Conservation (phyloP, 2,797 vertebrate species). For the Poecilia wingei region DNA sequence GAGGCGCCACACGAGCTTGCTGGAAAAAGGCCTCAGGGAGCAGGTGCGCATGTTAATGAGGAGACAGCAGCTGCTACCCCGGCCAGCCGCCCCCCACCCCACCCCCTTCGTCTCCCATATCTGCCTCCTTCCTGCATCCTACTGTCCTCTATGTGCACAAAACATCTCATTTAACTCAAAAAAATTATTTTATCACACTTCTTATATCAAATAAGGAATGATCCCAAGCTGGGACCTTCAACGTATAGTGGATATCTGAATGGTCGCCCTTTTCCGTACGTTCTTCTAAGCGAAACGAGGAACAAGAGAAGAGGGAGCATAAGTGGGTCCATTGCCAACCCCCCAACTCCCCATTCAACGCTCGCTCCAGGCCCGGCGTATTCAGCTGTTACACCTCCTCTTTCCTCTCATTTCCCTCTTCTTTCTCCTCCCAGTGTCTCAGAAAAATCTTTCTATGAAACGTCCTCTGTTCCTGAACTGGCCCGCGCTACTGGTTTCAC, state of each 20-base stretch:
- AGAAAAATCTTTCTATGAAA: constrained; percentile 19
- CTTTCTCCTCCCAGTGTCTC: constrained; percentile 20
- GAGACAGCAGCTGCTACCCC: constrained; percentile 85
- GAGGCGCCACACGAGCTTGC: constrained; percentile 73
- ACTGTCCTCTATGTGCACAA: constrained; percentile 19
- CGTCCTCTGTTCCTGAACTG: constrained; percentile 37
- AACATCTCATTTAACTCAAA: not conserved
- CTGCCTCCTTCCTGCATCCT: constrained; percentile 61
- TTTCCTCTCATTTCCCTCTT: constrained; percentile 43
- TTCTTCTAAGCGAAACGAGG: constrained; percentile 39
- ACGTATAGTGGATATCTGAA: constrained; percentile 37
- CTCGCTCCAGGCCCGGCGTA: constrained; percentile 70
- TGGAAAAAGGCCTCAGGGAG: constrained; percentile 81
- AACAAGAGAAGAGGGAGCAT: constrained; percentile 57
- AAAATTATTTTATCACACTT: not conserved
- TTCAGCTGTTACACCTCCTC: constrained; percentile 78
- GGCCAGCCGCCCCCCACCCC: constrained; percentile 44
- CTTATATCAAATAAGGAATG: not conserved
- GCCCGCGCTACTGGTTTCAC: constrained; percentile 33
- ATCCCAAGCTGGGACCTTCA: constrained; percentile 5
- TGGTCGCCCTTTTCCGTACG: not conserved
- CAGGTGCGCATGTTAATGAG: constrained; percentile 95
- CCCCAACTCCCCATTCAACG: constrained; percentile 69
- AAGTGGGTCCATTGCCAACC: constrained; percentile 81
- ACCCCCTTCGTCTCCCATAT: constrained; percentile 28